phyloP scores from a whole-genome alignment of 2,797 vertebrate species.

The Neosilurus hyrtlii region DNA sequence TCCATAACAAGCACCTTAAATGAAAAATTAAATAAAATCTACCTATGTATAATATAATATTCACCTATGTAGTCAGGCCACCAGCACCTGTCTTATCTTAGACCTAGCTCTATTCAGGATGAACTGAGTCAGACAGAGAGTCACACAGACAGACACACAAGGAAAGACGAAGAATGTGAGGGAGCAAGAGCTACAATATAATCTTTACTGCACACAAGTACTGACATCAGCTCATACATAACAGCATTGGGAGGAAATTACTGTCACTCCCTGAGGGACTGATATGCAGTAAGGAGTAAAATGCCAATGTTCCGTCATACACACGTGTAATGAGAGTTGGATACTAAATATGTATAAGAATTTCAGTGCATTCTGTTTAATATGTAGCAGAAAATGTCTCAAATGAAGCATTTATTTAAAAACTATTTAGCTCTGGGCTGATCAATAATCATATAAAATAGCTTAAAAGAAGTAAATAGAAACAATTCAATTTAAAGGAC shows the following conservation, averaged over 20 bases:
- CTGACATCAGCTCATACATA: slow-evolving; percentile 45
- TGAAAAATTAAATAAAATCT: neutral
- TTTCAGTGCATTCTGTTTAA: neutral
- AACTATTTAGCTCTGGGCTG: neutral
- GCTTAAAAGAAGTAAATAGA: neutral
- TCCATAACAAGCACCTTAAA: slow-evolving; percentile 2
- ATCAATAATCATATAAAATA: neutral
- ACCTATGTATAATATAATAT: neutral
- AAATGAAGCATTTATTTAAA: neutral
- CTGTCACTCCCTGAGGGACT: slow-evolving; percentile 48
- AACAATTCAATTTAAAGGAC: neutral
- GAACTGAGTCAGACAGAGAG: neutral
- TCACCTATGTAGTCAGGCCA: slow-evolving; percentile 7
- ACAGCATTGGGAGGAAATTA: slow-evolving; percentile 57
- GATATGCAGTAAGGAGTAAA: slow-evolving; percentile 42
- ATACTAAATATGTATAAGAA: neutral
- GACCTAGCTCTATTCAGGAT: neutral
- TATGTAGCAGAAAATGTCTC: neutral
- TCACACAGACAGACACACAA: slow-evolving; percentile 12
- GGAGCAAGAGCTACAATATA: slow-evolving; percentile 31
- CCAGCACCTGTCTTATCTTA: neutral
- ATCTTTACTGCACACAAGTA: slow-evolving; percentile 52
- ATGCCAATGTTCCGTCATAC: slow-evolving; percentile 30
- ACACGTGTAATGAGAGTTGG: slow-evolving; percentile 14
- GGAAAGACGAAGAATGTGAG: neutral